Evolutionary conservation across 2,113 vertebrate genomes (phyloP).

Genomic region (Etia nguti): DNA sequence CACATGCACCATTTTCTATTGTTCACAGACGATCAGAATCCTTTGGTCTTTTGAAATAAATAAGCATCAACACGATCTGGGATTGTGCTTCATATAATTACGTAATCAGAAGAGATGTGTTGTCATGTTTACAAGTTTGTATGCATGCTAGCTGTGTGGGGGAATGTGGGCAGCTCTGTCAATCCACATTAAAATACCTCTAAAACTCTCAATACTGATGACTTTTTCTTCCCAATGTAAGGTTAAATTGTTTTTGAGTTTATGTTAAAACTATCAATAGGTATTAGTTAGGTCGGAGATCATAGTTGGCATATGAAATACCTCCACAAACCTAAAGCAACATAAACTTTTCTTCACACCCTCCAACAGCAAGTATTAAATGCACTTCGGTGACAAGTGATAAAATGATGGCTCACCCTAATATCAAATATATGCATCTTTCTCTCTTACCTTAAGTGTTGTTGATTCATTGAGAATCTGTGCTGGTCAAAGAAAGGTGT

Average conservation of each 20-base stretch:
- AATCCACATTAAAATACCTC: neutral
- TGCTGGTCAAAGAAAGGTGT: neutral
- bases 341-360: neutral
- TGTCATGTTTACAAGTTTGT: neutral
- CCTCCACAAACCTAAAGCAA: neutral
- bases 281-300: neutral
- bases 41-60: neutral
- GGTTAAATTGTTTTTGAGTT: neutral
- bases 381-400: neutral
- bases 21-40: neutral
- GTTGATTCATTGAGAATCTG: neutral
- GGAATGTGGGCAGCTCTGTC: neutral
- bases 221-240: neutral
- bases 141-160: neutral
- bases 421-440: neutral
- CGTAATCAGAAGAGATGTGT: neutral
- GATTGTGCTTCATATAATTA: neutral
- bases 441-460: neutral
- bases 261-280: neutral
- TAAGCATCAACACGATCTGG: neutral
- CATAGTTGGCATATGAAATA: neutral
- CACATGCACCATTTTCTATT: slow-evolving; percentile 21
- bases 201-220: neutral
- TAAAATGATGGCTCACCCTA: neutral
- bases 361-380: neutral